Percentiles rank a stretch among this genome's conserved stretches.
Conservation (phyloP, 2,888 invertebrate species). For the Clusia tigrina region DNA sequence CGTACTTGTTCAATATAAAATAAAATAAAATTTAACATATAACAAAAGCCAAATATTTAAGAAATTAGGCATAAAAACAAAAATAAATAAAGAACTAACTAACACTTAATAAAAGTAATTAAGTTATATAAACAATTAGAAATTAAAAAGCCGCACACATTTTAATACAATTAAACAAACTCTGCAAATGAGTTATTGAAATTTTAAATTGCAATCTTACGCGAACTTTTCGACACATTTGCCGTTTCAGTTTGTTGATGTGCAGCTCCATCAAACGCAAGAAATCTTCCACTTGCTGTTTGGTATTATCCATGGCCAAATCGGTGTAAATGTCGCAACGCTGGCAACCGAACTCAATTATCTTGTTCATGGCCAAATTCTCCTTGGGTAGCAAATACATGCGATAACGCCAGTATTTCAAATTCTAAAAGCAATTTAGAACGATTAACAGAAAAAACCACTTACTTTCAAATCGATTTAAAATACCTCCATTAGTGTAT, state of each 20-base stretch:
- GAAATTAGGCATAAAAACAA: conserved; percentile 19
- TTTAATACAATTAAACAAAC: conserved; percentile 23
- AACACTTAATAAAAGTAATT: neutral
- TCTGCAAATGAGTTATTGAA: conserved; percentile 19
- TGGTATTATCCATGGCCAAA: conserved; percentile 67
- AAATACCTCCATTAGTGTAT: conserved; percentile 82
- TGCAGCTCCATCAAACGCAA: conserved; percentile 84
- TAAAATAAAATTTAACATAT: conserved; percentile 9
- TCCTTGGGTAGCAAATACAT: conserved; percentile 86
- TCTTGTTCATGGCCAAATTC: conserved; percentile 80
- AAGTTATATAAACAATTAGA: conserved; percentile 19
- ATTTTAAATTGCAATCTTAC: conserved; percentile 67
- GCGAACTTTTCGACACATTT: conserved; percentile 76
- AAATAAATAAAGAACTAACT: neutral
- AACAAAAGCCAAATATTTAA: conserved; percentile 16
- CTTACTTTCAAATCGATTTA: no score
- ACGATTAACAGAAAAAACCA: neutral
- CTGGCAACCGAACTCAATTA: conserved; percentile 74
- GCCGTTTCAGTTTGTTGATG: conserved; percentile 88
- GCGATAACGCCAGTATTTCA: conserved; percentile 92
- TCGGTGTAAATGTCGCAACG: conserved; percentile 84
- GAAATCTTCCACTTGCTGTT: conserved; percentile 74
- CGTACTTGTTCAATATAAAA: neutral
- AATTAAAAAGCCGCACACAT: conserved; percentile 21
- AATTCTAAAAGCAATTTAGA: conserved; percentile 67